phyloP scores from a whole-genome alignment of 2,113 vertebrate species.

The Crotalus tigris region DNA sequence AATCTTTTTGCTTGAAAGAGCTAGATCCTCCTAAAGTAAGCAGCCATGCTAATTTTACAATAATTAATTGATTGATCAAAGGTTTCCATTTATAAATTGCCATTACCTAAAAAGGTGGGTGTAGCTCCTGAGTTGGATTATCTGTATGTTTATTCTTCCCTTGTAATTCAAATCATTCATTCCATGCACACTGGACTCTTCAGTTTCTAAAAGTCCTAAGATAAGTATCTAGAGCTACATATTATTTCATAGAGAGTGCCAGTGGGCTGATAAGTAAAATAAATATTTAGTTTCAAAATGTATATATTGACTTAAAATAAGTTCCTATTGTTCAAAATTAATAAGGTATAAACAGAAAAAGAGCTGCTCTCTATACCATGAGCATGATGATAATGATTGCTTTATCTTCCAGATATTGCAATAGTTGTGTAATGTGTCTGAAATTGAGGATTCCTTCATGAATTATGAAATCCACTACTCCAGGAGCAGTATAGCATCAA shows the following conservation, averaged over 20 bases:
- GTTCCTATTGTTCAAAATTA: too few species aligned
- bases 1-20: too few species aligned
- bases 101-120: neutral
- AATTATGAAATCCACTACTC: too few species aligned
- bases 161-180: neutral
- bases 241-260: neutral
- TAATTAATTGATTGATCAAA: neutral
- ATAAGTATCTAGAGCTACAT: neutral
- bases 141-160: neutral
- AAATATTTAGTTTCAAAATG: neutral
- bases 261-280: neutral
- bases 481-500: too few species aligned
- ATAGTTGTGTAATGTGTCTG: too few species aligned
- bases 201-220: neutral
- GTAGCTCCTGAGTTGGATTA: neutral
- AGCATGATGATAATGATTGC: too few species aligned
- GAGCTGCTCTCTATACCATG: too few species aligned
- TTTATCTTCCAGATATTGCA: too few species aligned
- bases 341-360: too few species aligned
- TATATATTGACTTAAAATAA: too few species aligned
- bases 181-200: neutral
- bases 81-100: neutral
- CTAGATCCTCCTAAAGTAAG: neutral
- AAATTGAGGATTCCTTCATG: too few species aligned
- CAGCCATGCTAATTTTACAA: neutral